phyloP scores from a whole-genome alignment of 2,113 vertebrate species.

The Chaetura pelagica region DNA sequence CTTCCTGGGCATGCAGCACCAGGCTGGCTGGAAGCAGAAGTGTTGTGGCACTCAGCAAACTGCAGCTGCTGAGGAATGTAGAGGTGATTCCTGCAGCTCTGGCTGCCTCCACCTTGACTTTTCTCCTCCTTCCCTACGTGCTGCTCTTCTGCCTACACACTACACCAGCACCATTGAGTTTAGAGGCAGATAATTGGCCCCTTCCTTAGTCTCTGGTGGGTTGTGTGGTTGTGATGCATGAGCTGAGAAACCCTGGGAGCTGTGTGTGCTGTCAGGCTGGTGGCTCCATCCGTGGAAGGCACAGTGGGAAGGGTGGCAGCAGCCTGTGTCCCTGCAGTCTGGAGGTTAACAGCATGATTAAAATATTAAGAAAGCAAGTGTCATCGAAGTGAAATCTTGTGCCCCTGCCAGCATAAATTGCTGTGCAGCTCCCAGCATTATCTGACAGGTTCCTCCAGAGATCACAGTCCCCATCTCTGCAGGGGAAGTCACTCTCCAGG shows the following conservation, averaged over 20 bases:
- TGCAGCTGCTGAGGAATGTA: not conserved
- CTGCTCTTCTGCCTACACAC: not conserved
- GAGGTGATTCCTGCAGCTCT: not conserved
- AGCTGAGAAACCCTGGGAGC: not conserved
- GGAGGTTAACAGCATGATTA: conserved; percentile 32
- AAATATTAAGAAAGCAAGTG: conserved; percentile 55
- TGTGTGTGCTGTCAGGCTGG: not conserved
- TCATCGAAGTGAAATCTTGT: conserved; percentile 17
- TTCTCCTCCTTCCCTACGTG: not conserved
- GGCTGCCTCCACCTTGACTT: not conserved
- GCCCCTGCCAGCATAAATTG: conserved; percentile 27
- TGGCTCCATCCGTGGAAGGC: not conserved
- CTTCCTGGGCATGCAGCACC: not conserved
- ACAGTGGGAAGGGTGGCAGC: not conserved
- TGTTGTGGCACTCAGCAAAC: not conserved
- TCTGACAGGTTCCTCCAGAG: conserved; percentile 13
- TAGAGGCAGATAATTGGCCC: not conserved
- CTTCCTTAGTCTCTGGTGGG: not conserved
- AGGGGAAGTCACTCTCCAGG: not conserved
- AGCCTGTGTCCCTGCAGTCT: not conserved
- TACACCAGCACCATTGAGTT: not conserved
- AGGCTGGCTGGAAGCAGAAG: not conserved
- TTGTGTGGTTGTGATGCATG: not conserved
- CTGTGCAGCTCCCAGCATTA: not conserved
- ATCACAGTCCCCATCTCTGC: not conserved